Evolutionary conservation across 2,888 invertebrate genomes (phyloP).

Genomic region (Tenodera sinensis): DNA sequence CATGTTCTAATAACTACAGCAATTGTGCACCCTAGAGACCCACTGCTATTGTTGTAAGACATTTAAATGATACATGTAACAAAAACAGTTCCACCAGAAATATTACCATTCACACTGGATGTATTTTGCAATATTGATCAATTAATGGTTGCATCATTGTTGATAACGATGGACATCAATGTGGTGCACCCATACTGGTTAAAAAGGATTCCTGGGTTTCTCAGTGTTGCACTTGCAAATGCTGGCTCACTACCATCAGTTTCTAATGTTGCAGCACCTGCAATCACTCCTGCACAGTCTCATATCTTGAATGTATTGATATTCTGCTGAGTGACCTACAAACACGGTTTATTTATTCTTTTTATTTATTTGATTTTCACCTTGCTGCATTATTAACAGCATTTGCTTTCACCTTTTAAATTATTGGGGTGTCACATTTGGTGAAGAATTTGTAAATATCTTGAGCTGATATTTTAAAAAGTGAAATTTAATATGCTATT

Average conservation of each 20-base stretch:
- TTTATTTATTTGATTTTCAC: too few species aligned
- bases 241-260: slow-evolving; percentile 56
- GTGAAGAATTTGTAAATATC: not conserved
- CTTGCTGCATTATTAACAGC: too few species aligned
- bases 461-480: not conserved
- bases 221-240: slow-evolving; percentile 43
- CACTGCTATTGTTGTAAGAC: too few species aligned
- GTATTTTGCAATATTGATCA: slow-evolving; percentile 66
- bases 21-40: too few species aligned
- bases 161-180: slow-evolving; percentile 70
- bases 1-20: too few species aligned
- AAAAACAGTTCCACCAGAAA: slow-evolving; percentile 65
- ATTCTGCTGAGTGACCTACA: slow-evolving; percentile 35
- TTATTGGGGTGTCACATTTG: too few species aligned
- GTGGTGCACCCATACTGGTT: slow-evolving; percentile 66
- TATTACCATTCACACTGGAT: slow-evolving; percentile 65
- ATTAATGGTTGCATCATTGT: slow-evolving; percentile 62
- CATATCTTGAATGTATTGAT: slow-evolving; percentile 63
- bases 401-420: too few species aligned
- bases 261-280: slow-evolving; percentile 55
- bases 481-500: not conserved
- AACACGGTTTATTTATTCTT: slow-evolving; percentile 11
- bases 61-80: not conserved
- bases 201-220: slow-evolving; percentile 46
- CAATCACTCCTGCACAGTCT: slow-evolving; percentile 70